Conservation (phyloP, 2,888 invertebrate genomes). For the Ashinkailepas kermadecensis region DNA sequence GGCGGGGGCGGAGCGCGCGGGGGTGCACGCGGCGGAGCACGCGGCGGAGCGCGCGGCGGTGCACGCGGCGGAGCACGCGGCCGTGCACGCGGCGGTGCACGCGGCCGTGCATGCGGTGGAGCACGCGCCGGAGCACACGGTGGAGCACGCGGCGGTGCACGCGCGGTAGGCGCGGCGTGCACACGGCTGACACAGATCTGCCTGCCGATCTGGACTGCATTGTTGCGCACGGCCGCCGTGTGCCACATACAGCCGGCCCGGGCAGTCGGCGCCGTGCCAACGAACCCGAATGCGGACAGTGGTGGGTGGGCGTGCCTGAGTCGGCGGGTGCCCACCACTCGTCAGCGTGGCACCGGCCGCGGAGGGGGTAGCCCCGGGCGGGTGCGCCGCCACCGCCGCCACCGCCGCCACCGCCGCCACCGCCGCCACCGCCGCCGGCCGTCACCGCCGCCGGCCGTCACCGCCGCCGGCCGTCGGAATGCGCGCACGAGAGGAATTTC, state of each 20-base stretch:
- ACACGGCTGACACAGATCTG: not conserved
- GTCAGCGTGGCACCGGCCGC: not conserved
- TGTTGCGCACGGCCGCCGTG: not conserved
- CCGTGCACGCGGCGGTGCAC: no score
- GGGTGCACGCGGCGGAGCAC: no score
- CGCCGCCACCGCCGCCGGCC: not conserved
- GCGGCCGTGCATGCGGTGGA: no score
- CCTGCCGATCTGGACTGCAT: not conserved
- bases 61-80: no score
- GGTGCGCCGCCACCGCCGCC: not conserved
- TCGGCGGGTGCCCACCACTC: not conserved
- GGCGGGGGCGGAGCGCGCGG: no score
- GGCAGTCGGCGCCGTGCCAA: not conserved
- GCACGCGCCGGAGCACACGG: no score
- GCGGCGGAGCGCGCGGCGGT: no score
- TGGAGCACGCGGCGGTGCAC: no score
- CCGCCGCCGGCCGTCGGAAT: no score
- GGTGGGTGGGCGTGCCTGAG: not conserved
- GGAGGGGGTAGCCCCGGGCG: not conserved
- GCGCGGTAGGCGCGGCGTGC: no score
- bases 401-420: not conserved
- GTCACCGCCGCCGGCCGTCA: not conserved
- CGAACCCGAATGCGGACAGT: not conserved
- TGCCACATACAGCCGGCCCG: not conserved
- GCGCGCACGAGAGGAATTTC: no score